Evolutionary conservation across 2,888 invertebrate genomes (phyloP), one percentile per base, ranked within the genome.

Genomic region (Cryptosula pallasiana): DNA sequence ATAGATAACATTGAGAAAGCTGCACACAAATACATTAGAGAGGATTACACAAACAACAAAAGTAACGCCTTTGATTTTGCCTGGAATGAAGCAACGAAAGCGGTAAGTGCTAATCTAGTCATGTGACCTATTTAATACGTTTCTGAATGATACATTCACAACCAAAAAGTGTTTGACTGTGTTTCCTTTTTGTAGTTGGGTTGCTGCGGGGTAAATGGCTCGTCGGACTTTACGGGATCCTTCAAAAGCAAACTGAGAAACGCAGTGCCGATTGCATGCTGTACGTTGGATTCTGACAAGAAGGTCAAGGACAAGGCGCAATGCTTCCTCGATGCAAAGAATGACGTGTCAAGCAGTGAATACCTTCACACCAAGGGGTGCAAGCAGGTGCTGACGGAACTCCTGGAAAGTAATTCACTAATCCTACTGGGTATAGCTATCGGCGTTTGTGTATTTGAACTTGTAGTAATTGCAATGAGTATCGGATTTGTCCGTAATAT

Each of bases 11-110:
- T 36, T 70, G 45, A 36, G n/a, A 70, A 70, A 2, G 29, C 20
- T 36, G 70, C 55, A 23, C 2, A 2, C 2, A 32, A 70, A 2
- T n/a, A n/a, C 32, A 35, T 70, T 2, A 25, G 23, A 3, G 23
- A 54, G 2, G 16, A 36, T 45, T 54, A 36, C 32, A 70, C n/a
- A 54, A 23, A 36, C 23, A 20, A 9, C 29, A 2, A 25, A 25
- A 27, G 16, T 23, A 5, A n/a, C n/a, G n/a, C 16, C 45, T 27
- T n/a, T 32, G 32, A 20, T 16, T n/a, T 5, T 2, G 45, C 36
- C n/a, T 70, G 70, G 70, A 70, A 36, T 54, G 3, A 29, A 23
- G 29, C 32, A 25, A 70, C 36, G 70, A 36, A 27, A 16, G 23
- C n/a, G 45, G 70, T 70, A 23, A 36, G 69, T n/a, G n/a, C n/a